Evolutionary conservation across 2,888 invertebrate species (phyloP).

Genomic region (Aplocera efformata): DNA sequence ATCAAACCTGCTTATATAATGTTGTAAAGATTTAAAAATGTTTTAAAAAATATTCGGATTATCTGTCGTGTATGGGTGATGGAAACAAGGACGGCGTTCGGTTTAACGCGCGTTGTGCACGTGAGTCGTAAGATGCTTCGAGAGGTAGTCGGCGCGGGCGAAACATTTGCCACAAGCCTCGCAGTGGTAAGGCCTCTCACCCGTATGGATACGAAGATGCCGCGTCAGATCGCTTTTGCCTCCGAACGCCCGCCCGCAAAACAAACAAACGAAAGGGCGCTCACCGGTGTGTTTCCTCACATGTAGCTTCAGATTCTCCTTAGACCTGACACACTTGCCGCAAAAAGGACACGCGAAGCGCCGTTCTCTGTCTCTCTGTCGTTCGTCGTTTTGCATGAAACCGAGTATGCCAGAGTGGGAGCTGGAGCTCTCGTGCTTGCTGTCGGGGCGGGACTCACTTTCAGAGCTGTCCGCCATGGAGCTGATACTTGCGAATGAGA

Average conservation of each 20-base stretch:
- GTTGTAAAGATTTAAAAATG: constrained; percentile 72
- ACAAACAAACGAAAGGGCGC: constrained; percentile 93
- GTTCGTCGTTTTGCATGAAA: constrained; percentile 81
- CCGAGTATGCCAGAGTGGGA: constrained; percentile 81
- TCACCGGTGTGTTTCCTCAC: constrained; percentile 93
- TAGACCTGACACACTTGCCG: constrained; percentile 93
- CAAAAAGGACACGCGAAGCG: constrained; percentile 94
- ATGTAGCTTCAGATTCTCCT: constrained; percentile 93
- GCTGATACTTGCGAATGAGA: constrained; percentile 76
- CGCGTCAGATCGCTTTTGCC: constrained; percentile 93
- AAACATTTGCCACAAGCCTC: constrained; percentile 96
- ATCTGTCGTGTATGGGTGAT: constrained; percentile 43
- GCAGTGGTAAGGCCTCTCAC: constrained; percentile 94
- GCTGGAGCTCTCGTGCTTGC: constrained; percentile 78
- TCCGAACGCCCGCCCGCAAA: constrained; percentile 93
- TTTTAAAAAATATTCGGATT: constrained; percentile 77
- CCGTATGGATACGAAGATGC: constrained; percentile 92
- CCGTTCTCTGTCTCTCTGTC: constrained; percentile 83
- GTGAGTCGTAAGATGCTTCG: constrained; percentile 94
- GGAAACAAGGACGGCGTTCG: constrained; percentile 52
- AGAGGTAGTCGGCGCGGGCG: constrained; percentile 93
- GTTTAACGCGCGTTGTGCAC: constrained; percentile 86
- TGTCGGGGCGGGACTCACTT: constrained; percentile 67
- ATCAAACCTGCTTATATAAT: constrained; percentile 70
- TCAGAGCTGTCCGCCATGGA: constrained; percentile 78